Evolutionary conservation across 1,140 invertebrate species (phyloP), one percentile per base, ranked within the genome.

Genomic region (Rhopalosiphum maidis): DNA sequence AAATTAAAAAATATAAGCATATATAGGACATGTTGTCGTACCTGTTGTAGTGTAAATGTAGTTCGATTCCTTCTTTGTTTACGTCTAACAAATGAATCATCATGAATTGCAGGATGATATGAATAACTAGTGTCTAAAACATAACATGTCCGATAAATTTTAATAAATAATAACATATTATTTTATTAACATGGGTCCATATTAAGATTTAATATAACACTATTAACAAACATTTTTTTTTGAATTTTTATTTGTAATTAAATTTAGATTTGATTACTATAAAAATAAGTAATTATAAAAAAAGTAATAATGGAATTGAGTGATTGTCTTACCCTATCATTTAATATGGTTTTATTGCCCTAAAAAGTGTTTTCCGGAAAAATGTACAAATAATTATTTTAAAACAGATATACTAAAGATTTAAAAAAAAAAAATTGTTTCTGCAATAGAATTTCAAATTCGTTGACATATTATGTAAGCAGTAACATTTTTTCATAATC

Each of bases 61-160:
- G 99, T 99, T 94, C 99, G 96, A 96, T 99, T 99, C 94, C 99
- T 95, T 91, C 99, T 96, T 95, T 99, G 99, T 95, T 99, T 99
- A 94, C 99, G 96, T 94, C 99, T 96, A 77, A 99, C 98, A 96
- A 99, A 99, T 22, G 98, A 98, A 95, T 99, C 99, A 96, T 99
- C 98, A 95, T 99, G 98, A 89, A 99, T 97, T n/a, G 98, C 97
- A 94, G 98, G 98, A 95, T 98, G 98, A 95, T 98, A 98, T 54
- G 98, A 97, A 95, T 98, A 98, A 95, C 97, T 98, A 30, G 98
- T 98, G 95, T 98, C 98, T 98, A 96, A 37, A 96, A 96, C 7
- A 92, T 94, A 94, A 94, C 94, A 94, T 77, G 94, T 92, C 3
- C 21, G 2, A 83, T 55, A 9, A 55, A 41, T 41, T 90, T 55